These are phyloP conservation scores for Parazoanthus darwini DNA, from an alignment of 92 coral and sea anemone species.

Conservation along the genomic window DNA sequence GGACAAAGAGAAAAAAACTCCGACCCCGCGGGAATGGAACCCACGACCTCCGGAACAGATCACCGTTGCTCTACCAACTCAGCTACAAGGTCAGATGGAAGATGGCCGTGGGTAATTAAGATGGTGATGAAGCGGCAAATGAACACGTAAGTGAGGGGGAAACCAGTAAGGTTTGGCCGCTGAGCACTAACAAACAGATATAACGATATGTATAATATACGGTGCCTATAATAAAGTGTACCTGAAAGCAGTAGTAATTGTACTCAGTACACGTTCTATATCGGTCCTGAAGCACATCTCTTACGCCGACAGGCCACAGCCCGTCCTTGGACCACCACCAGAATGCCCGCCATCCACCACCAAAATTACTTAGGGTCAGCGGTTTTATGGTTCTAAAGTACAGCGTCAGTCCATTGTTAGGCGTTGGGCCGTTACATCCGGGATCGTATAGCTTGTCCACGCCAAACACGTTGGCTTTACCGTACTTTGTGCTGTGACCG, in stretches of 20 bases:
- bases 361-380: conserved; percentile 51
- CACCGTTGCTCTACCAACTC: no score
- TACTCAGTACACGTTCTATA: conserved; percentile 63
- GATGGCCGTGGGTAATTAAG: no score
- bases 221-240: neutral
- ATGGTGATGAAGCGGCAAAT: no score
- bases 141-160: no score
- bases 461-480: conserved; percentile 64
- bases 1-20: no score
- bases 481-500: conserved; percentile 45
- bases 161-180: no score
- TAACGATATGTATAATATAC: no score
- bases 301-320: conserved; percentile 57
- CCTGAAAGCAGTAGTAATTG: conserved; percentile 68
- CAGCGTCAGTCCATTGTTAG: conserved; percentile 61
- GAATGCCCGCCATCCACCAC: conserved; percentile 76
- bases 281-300: conserved; percentile 52
- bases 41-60: no score
- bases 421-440: conserved; percentile 65
- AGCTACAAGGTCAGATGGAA: no score
- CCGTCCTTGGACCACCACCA: conserved; percentile 78
- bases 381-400: conserved; percentile 60
- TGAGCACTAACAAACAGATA: no score
- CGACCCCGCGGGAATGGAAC: no score
- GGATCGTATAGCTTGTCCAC: conserved; percentile 75